Evolutionary conservation across 2,113 vertebrate genomes (phyloP).

Genomic region (Axis porcinus): DNA sequence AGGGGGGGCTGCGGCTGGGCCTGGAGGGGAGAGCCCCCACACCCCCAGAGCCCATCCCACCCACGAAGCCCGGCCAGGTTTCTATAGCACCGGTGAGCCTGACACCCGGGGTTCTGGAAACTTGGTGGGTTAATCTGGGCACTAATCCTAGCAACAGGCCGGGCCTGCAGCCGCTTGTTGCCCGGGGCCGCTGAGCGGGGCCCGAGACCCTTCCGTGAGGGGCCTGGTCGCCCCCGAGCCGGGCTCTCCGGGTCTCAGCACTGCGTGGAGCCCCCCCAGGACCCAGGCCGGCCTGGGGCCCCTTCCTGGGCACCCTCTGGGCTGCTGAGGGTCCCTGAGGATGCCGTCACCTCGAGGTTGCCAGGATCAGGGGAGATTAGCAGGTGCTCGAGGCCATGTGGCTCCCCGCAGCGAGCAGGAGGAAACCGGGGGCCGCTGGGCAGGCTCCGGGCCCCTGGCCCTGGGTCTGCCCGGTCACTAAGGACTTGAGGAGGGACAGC

Average conservation of each 20-base stretch:
- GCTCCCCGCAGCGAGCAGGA: background rate
- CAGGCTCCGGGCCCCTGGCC: background rate
- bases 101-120: background rate
- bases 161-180: background rate
- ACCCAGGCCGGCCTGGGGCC: background rate
- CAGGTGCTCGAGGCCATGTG: background rate
- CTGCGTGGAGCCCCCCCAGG: accelerated
- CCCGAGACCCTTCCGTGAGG: accelerated
- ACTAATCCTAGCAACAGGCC: slow-evolving; percentile 66
- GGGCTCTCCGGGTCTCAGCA: accelerated
- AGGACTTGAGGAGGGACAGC: background rate
- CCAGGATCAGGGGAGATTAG: slow-evolving; percentile 42
- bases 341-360: background rate
- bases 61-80: slow-evolving; percentile 22
- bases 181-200: accelerated
- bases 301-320: background rate
- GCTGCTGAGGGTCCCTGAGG: background rate
- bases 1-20: background rate
- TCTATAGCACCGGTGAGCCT: slow-evolving; percentile 30
- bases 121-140: slow-evolving; percentile 54
- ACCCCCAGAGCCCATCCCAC: background rate
- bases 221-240: accelerated
- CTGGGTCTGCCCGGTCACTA: background rate
- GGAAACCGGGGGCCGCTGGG: background rate
- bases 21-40: background rate